Evolutionary conservation across 2,113 vertebrate genomes (phyloP), one percentile per base, ranked within the genome.

Genomic region (Pseudopipra pipra): DNA sequence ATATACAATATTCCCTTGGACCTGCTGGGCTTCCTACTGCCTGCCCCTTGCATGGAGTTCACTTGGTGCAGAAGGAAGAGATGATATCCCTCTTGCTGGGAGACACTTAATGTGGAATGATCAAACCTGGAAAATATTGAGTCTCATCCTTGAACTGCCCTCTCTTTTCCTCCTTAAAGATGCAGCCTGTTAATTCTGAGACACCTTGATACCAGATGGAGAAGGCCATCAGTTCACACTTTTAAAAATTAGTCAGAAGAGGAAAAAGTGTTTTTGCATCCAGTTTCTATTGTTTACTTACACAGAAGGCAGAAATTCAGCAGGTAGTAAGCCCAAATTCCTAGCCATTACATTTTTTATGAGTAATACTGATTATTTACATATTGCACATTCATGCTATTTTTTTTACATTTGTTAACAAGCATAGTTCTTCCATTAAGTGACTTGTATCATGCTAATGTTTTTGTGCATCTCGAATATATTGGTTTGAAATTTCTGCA

Each of bases 11-110:
- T n/a, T 20, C 11, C 6, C 28, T 92, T 7, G 5, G 37, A 74
- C 11, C 16, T 62, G 21, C 70, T 73, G 75, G 35, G 39, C 56
- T 88, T 47, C 41, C 46, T 52, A 11, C 28, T 52, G 37, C 41
- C 24, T 31, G 4, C 35, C 65, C 5, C 58, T 85, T 3, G 0
- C 5, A 1, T 12, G 12, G 23, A 55, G 43, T 5, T 56, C 44
- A 10, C 44, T 17, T 37, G 31, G 18, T 43, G 51, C 46, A 37
- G 79, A 85, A 83, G 74, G 35, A 85, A 65, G 33, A 70, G 41
- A 62, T 5, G 30, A 54, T n/a, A 41, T n/a, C 14, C 21, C 19
- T 61, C 55, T 70, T 80, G 41, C 28, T 63, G 22, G 35, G 55
- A 62, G 35, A 66, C 18, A 14, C 27, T 22, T 11, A 3, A 0